Conservation (phyloP, 2,113 vertebrate species). For the Pelmatolapia mariae region DNA sequence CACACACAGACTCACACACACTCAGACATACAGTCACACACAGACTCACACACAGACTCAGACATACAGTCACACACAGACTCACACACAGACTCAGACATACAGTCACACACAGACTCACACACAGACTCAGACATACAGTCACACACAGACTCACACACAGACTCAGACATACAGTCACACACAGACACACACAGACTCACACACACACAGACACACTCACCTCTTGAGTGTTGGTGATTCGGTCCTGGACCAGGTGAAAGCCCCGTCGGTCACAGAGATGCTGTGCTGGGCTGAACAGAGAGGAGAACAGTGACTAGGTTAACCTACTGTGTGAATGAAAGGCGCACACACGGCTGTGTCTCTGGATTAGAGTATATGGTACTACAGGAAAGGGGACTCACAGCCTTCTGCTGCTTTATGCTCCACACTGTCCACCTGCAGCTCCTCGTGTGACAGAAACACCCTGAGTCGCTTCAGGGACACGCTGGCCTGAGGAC, state of each 20-base stretch:
- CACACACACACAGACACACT: fast-evolving
- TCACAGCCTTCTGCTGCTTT: conserved; percentile 29
- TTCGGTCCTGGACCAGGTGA: conserved; percentile 86
- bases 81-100: fast-evolving
- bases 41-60: fast-evolving
- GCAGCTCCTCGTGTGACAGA: conserved; percentile 91
- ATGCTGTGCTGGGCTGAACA: conserved; percentile 73
- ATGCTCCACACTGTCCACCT: conserved; percentile 80
- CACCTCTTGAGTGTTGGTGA: conserved; percentile 76
- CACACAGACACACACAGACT: fast-evolving
- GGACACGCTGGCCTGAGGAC: conserved; percentile 86
- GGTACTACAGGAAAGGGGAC: background rate
- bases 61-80: fast-evolving
- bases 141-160: too few relatives aligned
- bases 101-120: fast-evolving
- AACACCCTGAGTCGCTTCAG: conserved; percentile 88
- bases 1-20: fast-evolving
- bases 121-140: fast-evolving
- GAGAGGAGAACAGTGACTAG: background rate
- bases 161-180: too few relatives aligned
- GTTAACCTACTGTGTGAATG: too few relatives aligned
- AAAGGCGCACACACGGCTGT: background rate
- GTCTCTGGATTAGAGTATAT: background rate
- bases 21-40: fast-evolving
- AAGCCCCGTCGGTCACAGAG: conserved; percentile 78